Evolutionary conservation across 2,888 invertebrate species (phyloP).

Genomic region (Drosophila gaucha): DNA sequence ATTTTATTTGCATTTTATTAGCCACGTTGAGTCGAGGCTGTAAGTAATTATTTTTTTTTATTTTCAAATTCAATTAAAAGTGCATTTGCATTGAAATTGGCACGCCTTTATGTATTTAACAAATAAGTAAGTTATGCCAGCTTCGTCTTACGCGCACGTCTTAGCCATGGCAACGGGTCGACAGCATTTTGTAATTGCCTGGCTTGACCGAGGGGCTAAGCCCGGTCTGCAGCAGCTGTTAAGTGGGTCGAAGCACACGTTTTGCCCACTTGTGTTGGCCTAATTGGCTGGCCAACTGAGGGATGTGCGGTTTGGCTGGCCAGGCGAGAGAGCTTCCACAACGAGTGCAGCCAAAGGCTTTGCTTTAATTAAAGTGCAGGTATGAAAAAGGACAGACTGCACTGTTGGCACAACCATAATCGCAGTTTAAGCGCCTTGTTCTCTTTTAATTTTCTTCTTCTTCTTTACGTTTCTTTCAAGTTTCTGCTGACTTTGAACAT

Average conservation of each 20-base stretch:
- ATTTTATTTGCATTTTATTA: slow-evolving; percentile 42
- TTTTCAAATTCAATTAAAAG: slow-evolving; percentile 64
- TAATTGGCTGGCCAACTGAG: slow-evolving; percentile 66
- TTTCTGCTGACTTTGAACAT: slow-evolving; percentile 32
- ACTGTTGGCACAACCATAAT: slow-evolving; percentile 12
- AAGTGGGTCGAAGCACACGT: slow-evolving; percentile 47
- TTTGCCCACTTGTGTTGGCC: slow-evolving; percentile 62
- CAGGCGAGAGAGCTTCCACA: slow-evolving; percentile 12
- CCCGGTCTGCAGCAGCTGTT: slow-evolving; percentile 30
- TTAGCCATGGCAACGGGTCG: slow-evolving; percentile 45
- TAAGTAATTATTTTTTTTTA: slow-evolving; percentile 9
- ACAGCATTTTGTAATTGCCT: slow-evolving; percentile 51
- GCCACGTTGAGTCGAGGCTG: neutral
- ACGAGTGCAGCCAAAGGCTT: too few relatives aligned
- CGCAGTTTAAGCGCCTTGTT: slow-evolving; percentile 3
- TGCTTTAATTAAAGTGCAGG: slow-evolving; percentile 10
- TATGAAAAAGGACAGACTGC: slow-evolving; percentile 7
- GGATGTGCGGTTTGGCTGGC: slow-evolving; percentile 19
- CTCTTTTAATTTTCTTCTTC: neutral
- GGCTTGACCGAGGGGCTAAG: slow-evolving; percentile 31
- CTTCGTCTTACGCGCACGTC: slow-evolving; percentile 21
- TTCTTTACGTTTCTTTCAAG: neutral
- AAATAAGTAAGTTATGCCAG: slow-evolving; percentile 63
- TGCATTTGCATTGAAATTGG: slow-evolving; percentile 70
- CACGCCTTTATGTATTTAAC: slow-evolving; percentile 28